A percentile compares a stretch with the other conserved stretches of the same genome.
Evolutionary conservation across 2,113 vertebrate genomes (phyloP).

Genomic region (Brachyhypopomus gauderio): DNA sequence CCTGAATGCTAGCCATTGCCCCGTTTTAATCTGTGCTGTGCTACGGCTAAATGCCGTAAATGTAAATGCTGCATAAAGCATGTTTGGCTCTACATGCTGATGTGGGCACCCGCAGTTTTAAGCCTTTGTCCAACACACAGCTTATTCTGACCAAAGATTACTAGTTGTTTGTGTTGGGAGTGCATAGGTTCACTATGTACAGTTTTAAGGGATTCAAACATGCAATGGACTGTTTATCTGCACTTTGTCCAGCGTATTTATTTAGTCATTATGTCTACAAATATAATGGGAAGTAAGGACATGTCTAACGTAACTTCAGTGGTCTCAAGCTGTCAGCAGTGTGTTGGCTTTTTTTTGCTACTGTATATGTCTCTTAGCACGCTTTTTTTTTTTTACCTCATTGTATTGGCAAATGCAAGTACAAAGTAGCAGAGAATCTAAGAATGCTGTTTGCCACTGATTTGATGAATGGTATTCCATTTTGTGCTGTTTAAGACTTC

Average conservation of each 20-base stretch:
- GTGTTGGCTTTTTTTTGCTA: background rate
- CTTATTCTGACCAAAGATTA: background rate
- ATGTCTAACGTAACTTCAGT: slow-evolving; percentile 14
- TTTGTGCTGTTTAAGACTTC: too few relatives aligned
- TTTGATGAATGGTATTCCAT: too few relatives aligned
- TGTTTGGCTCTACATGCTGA: background rate
- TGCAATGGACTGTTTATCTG: slow-evolving; percentile 43
- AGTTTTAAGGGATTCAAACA: background rate
- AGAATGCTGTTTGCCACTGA: too few relatives aligned
- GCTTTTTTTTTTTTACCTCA: too few relatives aligned
- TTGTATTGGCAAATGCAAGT: too few relatives aligned
- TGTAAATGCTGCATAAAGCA: slow-evolving; percentile 9
- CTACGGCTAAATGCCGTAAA: too few relatives aligned
- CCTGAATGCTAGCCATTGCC: background rate
- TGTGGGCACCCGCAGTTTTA: background rate
- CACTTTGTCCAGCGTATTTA: slow-evolving; percentile 33
- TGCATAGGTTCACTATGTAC: background rate
- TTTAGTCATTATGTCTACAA: slow-evolving; percentile 53
- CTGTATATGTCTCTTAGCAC: background rate
- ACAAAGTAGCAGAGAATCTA: too few relatives aligned
- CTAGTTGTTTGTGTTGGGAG: slow-evolving; percentile 1
- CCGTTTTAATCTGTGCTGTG: background rate
- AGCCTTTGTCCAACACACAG: background rate
- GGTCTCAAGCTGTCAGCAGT: slow-evolving; percentile 25
- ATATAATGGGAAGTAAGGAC: slow-evolving; percentile 35